Evolutionary conservation across 2,113 vertebrate genomes (phyloP).

Genomic region (Dunckerocampus dactyliophorus): DNA sequence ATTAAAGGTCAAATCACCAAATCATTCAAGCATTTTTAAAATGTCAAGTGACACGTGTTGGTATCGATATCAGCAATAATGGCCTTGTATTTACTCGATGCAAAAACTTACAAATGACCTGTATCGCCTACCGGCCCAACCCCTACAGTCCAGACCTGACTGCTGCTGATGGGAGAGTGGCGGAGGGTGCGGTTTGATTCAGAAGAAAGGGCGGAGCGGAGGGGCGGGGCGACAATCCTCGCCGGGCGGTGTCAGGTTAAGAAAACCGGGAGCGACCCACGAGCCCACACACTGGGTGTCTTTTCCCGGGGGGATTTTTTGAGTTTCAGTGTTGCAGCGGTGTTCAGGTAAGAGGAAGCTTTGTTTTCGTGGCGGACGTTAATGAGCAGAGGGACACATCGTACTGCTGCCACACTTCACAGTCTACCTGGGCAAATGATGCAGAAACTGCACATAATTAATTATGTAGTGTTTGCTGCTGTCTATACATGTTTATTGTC

Average conservation of each 20-base stretch:
- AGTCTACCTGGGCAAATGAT: neutral
- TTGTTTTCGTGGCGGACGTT: neutral
- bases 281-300: constrained; percentile 6
- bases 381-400: neutral
- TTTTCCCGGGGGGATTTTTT: neutral
- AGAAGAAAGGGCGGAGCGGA: neutral
- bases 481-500: neutral
- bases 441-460: neutral
- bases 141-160: neutral
- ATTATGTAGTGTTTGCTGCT: neutral
- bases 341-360: constrained; percentile 50
- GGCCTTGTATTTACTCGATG: too few relatives aligned
- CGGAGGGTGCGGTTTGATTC: neutral
- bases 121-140: too few relatives aligned
- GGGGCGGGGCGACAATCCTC: constrained; percentile 24
- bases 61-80: too few relatives aligned
- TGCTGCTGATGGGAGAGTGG: neutral
- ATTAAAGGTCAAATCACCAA: too few relatives aligned
- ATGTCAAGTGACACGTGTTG: too few relatives aligned
- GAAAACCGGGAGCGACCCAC: constrained; percentile 28
- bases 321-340: neutral
- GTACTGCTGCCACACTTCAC: neutral
- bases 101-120: too few relatives aligned
- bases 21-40: too few relatives aligned
- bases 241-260: constrained; percentile 39